A percentile compares a stretch with the other conserved stretches of the same genome.
phyloP scores from a whole-genome alignment of 2,113 vertebrate genomes.

The Cephalopterus ornatus region DNA sequence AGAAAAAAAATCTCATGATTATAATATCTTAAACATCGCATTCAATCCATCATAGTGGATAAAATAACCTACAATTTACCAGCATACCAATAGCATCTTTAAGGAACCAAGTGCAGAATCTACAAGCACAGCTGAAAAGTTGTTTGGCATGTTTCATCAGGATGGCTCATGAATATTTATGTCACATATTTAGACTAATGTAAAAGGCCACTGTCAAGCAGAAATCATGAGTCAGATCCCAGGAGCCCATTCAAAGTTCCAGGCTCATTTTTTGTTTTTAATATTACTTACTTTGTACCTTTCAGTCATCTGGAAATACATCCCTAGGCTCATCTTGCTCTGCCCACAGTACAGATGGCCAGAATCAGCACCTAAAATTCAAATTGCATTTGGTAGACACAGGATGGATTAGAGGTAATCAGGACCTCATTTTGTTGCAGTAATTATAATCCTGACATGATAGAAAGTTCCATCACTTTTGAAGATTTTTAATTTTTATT shows the following conservation, averaged over 20 bases:
- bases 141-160: not conserved
- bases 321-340: not conserved
- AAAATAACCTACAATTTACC: not conserved
- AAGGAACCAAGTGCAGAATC: constrained; percentile 28
- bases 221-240: constrained; percentile 49
- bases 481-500: not conserved
- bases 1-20: not conserved
- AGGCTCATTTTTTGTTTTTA: constrained; percentile 7
- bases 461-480: not conserved
- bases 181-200: not conserved
- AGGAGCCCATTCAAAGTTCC: not conserved
- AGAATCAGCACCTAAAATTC: constrained; percentile 22
- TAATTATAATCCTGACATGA: not conserved
- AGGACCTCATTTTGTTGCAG: not conserved
- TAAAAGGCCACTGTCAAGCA: constrained; percentile 50
- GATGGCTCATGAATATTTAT: constrained; percentile 48
- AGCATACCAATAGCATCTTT: not conserved
- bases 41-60: not conserved
- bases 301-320: constrained; percentile 31
- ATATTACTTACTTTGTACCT: constrained; percentile 44
- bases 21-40: not conserved
- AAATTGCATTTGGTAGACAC: not conserved
- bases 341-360: constrained; percentile 38
- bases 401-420: constrained; percentile 2
- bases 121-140: constrained; percentile 47